phyloP scores from a whole-genome alignment of 1,140 invertebrate genomes.

The Coelopa frigida region DNA sequence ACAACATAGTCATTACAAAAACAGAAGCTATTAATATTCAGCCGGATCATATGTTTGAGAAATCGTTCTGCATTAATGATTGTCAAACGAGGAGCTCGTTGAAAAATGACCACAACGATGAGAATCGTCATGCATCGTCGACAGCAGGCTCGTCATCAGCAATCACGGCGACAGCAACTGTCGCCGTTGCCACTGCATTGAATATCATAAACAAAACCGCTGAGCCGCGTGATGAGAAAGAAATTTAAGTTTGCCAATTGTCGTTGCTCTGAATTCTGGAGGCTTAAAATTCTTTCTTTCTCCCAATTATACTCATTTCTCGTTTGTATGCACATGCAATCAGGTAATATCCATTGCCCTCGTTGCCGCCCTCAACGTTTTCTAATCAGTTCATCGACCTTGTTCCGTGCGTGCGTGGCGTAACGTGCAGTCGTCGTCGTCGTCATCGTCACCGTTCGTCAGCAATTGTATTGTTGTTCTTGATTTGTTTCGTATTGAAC shows the following conservation, averaged over 20 bases:
- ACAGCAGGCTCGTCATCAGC: too few species aligned
- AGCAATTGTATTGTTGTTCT: too few species aligned
- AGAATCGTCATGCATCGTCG: too few species aligned
- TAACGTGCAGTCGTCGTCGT: constrained; percentile 1
- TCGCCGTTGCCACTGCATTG: not conserved
- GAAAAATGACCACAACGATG: too few species aligned
- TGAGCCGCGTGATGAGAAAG: constrained; percentile 5
- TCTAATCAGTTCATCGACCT: not conserved
- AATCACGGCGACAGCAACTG: not conserved
- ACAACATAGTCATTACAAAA: too few species aligned
- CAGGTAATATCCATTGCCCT: constrained; percentile 11
- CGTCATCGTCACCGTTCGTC: constrained; percentile 3
- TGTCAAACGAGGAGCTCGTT: too few species aligned
- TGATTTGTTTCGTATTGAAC: too few species aligned
- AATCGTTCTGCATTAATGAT: too few species aligned
- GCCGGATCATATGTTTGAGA: too few species aligned
- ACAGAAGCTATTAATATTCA: too few species aligned
- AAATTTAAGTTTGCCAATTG: constrained; percentile 2
- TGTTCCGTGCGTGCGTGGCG: constrained; percentile 3
- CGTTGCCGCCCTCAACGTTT: constrained; percentile 4
- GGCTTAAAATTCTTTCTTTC: not conserved
- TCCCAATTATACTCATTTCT: not conserved
- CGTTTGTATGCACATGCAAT: not conserved
- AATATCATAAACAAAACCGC: constrained; percentile 7
- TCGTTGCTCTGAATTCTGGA: not conserved